These are phyloP conservation scores for Drosophila meridiana DNA, from an alignment of 2,888 invertebrate genomes.

Conservation along the genomic window DNA sequence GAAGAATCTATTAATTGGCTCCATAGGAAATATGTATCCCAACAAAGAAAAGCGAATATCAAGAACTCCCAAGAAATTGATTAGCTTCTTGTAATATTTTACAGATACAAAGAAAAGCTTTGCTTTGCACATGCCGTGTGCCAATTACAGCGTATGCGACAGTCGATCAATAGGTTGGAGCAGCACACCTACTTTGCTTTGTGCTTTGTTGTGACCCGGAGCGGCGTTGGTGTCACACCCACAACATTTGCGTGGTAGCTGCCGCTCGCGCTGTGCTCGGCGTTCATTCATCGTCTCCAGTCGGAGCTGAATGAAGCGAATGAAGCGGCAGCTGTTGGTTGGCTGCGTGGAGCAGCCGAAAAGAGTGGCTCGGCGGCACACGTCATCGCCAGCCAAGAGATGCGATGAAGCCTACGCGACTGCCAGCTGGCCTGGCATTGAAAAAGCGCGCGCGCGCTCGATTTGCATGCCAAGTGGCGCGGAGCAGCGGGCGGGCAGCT, in stretches of 20 bases:
- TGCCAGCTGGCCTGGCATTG: slow-evolving; percentile 64
- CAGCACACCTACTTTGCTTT: slow-evolving; percentile 40
- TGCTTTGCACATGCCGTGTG: too few relatives aligned
- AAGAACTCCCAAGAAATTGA: too few relatives aligned
- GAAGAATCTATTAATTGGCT: too few relatives aligned
- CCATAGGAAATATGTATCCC: background rate
- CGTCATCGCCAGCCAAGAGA: slow-evolving; percentile 62
- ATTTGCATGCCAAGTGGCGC: slow-evolving; percentile 70
- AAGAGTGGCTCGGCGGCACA: slow-evolving; percentile 64
- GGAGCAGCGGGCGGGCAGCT: slow-evolving; percentile 11
- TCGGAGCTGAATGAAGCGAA: slow-evolving; percentile 63
- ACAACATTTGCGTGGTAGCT: slow-evolving; percentile 61
- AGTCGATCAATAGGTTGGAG: slow-evolving; percentile 1
- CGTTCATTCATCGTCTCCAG: slow-evolving; percentile 68
- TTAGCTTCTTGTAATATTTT: too few relatives aligned
- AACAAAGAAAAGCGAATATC: background rate
- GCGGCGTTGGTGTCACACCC: slow-evolving; percentile 77
- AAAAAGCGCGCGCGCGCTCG: slow-evolving; percentile 61
- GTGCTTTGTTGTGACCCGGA: slow-evolving; percentile 64
- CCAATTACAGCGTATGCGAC: slow-evolving; percentile 9
- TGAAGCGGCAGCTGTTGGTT: slow-evolving; percentile 54
- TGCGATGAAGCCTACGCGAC: slow-evolving; percentile 60
- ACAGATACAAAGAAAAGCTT: too few relatives aligned
- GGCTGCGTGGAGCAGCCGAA: slow-evolving; percentile 22
- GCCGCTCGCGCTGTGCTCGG: slow-evolving; percentile 12